These are phyloP conservation scores for Sander lucioperca DNA, from an alignment of 2,113 vertebrate species.

Conservation along the genomic window DNA sequence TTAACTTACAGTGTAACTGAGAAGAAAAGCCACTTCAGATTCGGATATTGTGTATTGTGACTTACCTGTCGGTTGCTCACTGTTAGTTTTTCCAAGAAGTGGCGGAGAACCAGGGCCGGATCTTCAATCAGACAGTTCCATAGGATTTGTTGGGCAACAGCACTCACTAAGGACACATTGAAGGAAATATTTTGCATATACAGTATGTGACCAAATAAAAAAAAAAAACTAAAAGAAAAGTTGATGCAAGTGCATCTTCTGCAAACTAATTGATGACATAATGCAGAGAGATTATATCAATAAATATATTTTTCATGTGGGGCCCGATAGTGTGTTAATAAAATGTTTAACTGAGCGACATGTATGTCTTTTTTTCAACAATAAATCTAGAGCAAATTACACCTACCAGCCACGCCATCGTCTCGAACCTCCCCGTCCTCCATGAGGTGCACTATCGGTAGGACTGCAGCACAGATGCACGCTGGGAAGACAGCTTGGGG, in stretches of 20 bases:
- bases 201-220: neutral
- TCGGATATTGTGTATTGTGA: neutral
- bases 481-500: slow-evolving; percentile 98
- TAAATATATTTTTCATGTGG: neutral
- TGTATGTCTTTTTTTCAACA: neutral
- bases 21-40: neutral
- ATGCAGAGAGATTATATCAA: neutral
- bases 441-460: slow-evolving; percentile 98
- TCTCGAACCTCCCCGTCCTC: slow-evolving; percentile 98
- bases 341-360: neutral
- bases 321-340: neutral
- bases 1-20: neutral
- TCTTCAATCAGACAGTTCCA: slow-evolving; percentile 99
- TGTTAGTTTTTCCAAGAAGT: slow-evolving; percentile 97
- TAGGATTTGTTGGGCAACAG: slow-evolving; percentile 97
- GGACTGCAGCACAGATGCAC: slow-evolving; percentile 97
- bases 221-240: too few species aligned
- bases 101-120: slow-evolving; percentile 95
- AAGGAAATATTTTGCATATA: neutral
- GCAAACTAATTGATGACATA: neutral
- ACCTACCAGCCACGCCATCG: slow-evolving; percentile 95
- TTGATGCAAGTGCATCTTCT: neutral
- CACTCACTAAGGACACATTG: slow-evolving; percentile 87
- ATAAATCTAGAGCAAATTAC: neutral
- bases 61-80: slow-evolving; percentile 97